Evolutionary conservation across 35 echinoderm and acorn worm genomes (phyloP), one percentile per base, ranked within the genome.

Genomic region (Heliocidaris tuberculata): DNA sequence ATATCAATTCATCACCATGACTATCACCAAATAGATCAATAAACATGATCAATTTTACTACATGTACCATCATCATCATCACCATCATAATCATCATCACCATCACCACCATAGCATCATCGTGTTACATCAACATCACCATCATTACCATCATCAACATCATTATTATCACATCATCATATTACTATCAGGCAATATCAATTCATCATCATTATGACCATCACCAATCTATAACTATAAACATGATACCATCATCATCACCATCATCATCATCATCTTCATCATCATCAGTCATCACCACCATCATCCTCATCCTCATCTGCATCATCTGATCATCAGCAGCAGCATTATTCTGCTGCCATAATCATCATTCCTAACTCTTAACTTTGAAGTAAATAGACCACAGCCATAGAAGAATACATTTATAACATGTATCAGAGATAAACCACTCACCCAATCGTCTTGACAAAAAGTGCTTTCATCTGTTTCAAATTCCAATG

Each of bases 401-500:
- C 27, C 27, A 86, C 59, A 60, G 59, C 10, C 35, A 42, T 60
- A 60, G 9, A 60, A 15, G 10, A 60, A 12, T 19, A 60, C 59
- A 60, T 60, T 19, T 19, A 60, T 15, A 19, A 5, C 59, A 60
- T 15, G 19, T 15, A 19, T 60, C 59, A 60, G 5, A 5, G 12
- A 2, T 60, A 60, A 60, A 60, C 5, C 4, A 78, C 65, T 78
- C 65, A 78, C 65, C 7, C 65, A n/a, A 78, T 17, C 27, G 65
- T 78, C 21, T n/a, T n/a, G 7, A 78, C 27, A n/a, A 78, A 78
- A 78, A 78, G 65, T 6, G 65, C 24, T 89, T 31, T 89, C 47
- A 89, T 32, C 9, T 94, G 49, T 31, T 60, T 71, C 5, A 95
- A 86, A 50, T 97, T 92, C 94, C 92, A 97, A 47, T 99, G 97